Evolutionary conservation across 1,140 invertebrate species (phyloP).

Genomic region (Lasaia peninsularis): DNA sequence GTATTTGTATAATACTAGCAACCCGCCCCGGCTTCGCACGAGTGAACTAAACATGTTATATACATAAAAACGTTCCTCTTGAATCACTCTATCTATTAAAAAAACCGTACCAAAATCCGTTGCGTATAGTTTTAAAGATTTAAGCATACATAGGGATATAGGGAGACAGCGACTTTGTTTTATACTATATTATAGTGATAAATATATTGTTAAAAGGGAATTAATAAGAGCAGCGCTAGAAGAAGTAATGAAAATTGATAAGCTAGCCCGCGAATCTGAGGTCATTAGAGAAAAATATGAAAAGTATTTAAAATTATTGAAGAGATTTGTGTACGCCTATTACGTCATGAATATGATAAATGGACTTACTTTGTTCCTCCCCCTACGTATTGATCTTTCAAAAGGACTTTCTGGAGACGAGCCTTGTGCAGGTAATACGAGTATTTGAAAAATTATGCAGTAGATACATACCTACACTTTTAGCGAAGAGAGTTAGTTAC

Average conservation of each 20-base stretch:
- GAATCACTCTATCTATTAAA: too few relatives aligned
- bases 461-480: too few relatives aligned
- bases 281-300: not conserved
- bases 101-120: too few relatives aligned
- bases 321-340: not conserved
- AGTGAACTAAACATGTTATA: too few relatives aligned
- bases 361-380: not conserved
- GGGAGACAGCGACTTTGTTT: too few relatives aligned
- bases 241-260: slow-evolving; percentile 6
- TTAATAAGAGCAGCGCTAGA: not conserved
- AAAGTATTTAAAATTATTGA: not conserved
- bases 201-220: not conserved
- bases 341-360: slow-evolving; percentile 9
- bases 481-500: too few relatives aligned
- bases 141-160: too few relatives aligned
- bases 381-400: slow-evolving; percentile 4
- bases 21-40: too few relatives aligned
- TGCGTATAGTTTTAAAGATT: too few relatives aligned
- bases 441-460: too few relatives aligned
- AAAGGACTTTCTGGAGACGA: not conserved
- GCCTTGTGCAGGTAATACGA: not conserved
- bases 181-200: not conserved
- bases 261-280: not conserved
- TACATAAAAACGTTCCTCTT: too few relatives aligned
- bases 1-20: too few relatives aligned